Evolutionary conservation across 2,888 invertebrate species (phyloP).

Genomic region (Sycophila texana): DNA sequence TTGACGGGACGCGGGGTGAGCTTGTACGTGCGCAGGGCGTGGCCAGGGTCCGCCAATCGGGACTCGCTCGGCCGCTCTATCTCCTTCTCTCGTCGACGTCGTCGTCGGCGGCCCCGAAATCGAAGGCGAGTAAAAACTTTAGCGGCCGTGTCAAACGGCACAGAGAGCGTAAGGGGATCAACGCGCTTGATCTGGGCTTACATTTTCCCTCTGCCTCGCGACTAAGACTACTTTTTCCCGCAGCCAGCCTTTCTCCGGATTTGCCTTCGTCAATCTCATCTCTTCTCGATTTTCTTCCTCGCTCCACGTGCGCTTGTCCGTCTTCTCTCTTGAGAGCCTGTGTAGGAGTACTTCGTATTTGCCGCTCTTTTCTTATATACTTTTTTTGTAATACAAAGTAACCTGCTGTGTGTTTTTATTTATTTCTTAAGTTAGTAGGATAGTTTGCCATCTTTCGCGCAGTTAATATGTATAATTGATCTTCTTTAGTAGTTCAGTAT

Average conservation of each 20-base stretch:
- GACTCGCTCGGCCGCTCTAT: constrained; percentile 37
- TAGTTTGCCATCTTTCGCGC: too few species aligned
- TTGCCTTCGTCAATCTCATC: constrained; percentile 55
- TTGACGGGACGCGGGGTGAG: constrained; percentile 67
- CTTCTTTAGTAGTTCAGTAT: too few species aligned
- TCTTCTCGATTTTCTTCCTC: constrained; percentile 41
- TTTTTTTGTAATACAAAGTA: background rate
- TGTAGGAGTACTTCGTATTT: background rate
- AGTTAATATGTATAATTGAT: too few species aligned
- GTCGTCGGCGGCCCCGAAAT: constrained; percentile 64
- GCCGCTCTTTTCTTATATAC: background rate
- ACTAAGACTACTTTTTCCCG: constrained; percentile 38
- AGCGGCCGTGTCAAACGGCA: constrained; percentile 71
- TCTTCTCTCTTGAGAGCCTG: constrained; percentile 2
- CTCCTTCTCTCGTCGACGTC: constrained; percentile 39
- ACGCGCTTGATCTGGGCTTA: constrained; percentile 69
- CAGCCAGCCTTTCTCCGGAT: constrained; percentile 47
- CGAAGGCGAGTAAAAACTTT: constrained; percentile 71
- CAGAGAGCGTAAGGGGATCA: constrained; percentile 66
- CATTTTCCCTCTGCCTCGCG: constrained; percentile 63
- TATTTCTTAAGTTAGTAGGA: too few species aligned
- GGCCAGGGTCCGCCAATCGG: constrained; percentile 72
- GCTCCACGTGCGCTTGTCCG: constrained; percentile 27
- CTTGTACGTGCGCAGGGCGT: constrained; percentile 72
- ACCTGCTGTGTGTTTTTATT: background rate